Evolutionary conservation across 1,140 invertebrate genomes (phyloP).

Genomic region (Pogonus chalceus): DNA sequence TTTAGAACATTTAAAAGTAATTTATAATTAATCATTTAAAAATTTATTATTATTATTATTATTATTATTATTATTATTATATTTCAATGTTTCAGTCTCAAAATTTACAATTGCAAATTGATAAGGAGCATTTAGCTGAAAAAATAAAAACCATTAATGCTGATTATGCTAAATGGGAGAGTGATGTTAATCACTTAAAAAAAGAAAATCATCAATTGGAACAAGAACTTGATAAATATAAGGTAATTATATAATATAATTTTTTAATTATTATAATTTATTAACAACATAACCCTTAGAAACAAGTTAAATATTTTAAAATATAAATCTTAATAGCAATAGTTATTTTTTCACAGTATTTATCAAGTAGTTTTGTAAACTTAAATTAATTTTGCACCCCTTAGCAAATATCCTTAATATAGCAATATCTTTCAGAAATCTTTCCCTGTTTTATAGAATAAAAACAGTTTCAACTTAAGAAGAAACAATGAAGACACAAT

Average conservation of each 20-base stretch:
- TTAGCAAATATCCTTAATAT: neutral
- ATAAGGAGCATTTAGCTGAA: conserved; percentile 22
- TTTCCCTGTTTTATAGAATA: neutral
- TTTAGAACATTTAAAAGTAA: conserved; percentile 18
- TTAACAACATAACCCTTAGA: conserved; percentile 7
- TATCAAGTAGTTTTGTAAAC: conserved; percentile 9
- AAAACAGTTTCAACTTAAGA: too few species aligned
- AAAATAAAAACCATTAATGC: conserved; percentile 15
- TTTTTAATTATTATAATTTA: neutral
- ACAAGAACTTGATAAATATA: conserved; percentile 17
- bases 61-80: conserved; percentile 1
- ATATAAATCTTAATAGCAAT: conserved; percentile 4
- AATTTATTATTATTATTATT: neutral
- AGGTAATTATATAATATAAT: conserved; percentile 17
- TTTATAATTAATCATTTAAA: neutral
- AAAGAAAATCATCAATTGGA: conserved; percentile 20
- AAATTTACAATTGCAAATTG: conserved; percentile 10
- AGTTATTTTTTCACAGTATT: conserved; percentile 2
- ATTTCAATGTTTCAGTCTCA: conserved; percentile 16
- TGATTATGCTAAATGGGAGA: conserved; percentile 14
- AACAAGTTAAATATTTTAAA: conserved; percentile 8
- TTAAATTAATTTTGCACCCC: conserved; percentile 7
- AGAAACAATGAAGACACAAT: too few species aligned
- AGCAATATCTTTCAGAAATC: conserved; percentile 10
- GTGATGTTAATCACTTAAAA: conserved; percentile 18